phyloP scores from a whole-genome alignment of 2,888 invertebrate species.

The Zygogramma bicolorata region DNA sequence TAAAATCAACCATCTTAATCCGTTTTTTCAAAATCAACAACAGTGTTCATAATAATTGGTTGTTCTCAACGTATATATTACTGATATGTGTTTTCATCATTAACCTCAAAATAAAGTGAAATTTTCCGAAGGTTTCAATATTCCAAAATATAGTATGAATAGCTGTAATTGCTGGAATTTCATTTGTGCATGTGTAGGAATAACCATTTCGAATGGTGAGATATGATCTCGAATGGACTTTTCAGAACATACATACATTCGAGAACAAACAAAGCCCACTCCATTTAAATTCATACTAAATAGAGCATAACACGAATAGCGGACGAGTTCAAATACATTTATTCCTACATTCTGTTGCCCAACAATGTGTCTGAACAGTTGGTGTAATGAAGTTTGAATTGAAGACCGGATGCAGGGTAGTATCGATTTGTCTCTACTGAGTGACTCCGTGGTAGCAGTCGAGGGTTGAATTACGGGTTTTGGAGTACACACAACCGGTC shows the following conservation, averaged over 20 bases:
- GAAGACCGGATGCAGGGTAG: conserved; percentile 11
- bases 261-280: conserved; percentile 23
- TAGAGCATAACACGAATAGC: conserved; percentile 27
- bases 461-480: background rate
- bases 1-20: too few species aligned
- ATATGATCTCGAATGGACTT: conserved; percentile 25
- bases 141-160: too few species aligned
- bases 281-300: conserved; percentile 29
- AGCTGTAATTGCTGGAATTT: too few species aligned
- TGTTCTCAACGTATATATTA: too few species aligned
- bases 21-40: too few species aligned
- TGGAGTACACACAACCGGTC: background rate
- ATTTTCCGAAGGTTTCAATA: too few species aligned
- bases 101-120: too few species aligned
- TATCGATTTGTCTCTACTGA: conserved; percentile 12
- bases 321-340: conserved; percentile 31
- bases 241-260: conserved; percentile 14
- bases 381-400: conserved; percentile 26
- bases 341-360: conserved; percentile 30
- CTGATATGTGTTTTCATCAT: too few species aligned
- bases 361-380: conserved; percentile 22
- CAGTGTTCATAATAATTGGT: too few species aligned
- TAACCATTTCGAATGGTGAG: background rate
- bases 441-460: background rate
- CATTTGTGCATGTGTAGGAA: background rate